Evolutionary conservation across 2,113 vertebrate genomes (phyloP), one percentile per base, ranked within the genome.

Genomic region (Hippocampus comes): DNA sequence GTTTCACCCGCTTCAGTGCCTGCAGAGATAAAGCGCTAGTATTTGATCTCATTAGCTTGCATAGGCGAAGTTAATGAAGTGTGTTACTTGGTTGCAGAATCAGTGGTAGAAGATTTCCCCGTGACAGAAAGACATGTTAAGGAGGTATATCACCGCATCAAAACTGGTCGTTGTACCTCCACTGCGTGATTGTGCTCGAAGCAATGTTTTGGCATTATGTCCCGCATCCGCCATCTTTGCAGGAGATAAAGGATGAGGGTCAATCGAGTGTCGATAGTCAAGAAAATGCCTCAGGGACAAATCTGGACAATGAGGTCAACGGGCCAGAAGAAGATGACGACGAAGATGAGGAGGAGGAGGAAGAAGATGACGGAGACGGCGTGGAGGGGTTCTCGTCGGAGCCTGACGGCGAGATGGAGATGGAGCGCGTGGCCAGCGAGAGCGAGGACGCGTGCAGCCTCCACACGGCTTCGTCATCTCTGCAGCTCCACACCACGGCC

Each of bases 391-490:
- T 95, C 82, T 89, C 94, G 6, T 97, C 95, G 1, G 96, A 92
- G 72, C 82, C 84, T 1, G 91, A 98, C 14, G 96, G 95, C 0
- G 96, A 97, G 74, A 78, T 57, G 41, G 90, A 98, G 79, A 93
- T 95, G 0, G 96, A 97, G 53, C 96, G 95, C 2, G 93, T 94
- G 0, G 95, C 94, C 85, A 98, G 96, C 2, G 96, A 98, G 88
- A 99, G 97, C 14, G 97, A 99, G 77, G 96, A 98, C 63, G 95
- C 96, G 57, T 97, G 94, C 91, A 98, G 97, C 84, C 94, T 97
- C 82, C 96, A 94, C 85, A 96, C 97, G 0, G 90, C 90, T 5
- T 92, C 90, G 43, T 95, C 96, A 11, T 95, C 95, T 0, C 75
- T 97, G 67, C 96, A 96, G 91, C 95, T 96, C 6, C 94, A 96